Evolutionary conservation across 1,140 invertebrate genomes (phyloP).

Genomic region (Agrilus planipennis): DNA sequence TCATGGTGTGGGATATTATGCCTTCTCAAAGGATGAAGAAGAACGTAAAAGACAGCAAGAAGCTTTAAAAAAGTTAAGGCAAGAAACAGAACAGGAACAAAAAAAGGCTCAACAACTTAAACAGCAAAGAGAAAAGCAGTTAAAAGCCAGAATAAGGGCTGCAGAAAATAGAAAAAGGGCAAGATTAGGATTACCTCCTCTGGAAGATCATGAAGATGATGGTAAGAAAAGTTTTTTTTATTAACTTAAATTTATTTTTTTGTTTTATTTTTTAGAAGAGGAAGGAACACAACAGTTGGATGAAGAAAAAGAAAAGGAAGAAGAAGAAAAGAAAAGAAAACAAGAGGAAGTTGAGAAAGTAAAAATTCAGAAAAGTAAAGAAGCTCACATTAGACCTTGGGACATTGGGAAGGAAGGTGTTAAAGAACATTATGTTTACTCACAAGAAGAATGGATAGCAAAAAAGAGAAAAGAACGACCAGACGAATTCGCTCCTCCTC

Average conservation of each 20-base stretch:
- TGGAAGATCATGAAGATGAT: no score
- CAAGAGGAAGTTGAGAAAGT: slow-evolving; percentile 24
- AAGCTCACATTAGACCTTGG: slow-evolving; percentile 49
- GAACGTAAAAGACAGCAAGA: slow-evolving; percentile 64
- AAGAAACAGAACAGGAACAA: slow-evolving; percentile 59
- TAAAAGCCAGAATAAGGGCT: slow-evolving; percentile 63
- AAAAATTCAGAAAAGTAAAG: slow-evolving; percentile 18
- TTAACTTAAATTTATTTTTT: slow-evolving; percentile 6
- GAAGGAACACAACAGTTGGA: slow-evolving; percentile 36
- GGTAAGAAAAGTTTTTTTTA: slow-evolving; percentile 7
- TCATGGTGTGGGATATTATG: slow-evolving; percentile 82
- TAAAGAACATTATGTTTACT: slow-evolving; percentile 48
- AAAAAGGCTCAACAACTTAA: slow-evolving; percentile 48
- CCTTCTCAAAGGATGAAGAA: slow-evolving; percentile 73
- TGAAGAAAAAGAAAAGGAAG: slow-evolving; percentile 35
- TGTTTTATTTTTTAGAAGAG: slow-evolving; percentile 28
- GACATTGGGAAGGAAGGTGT: slow-evolving; percentile 49
- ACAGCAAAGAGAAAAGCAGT: slow-evolving; percentile 51
- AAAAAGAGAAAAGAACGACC: slow-evolving; percentile 54
- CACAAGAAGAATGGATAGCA: slow-evolving; percentile 69
- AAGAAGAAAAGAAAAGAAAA: slow-evolving; percentile 31
- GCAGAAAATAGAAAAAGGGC: slow-evolving; percentile 65
- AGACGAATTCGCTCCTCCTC: slow-evolving; percentile 54
- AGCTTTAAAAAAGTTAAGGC: slow-evolving; percentile 53
- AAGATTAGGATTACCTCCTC: slow-evolving; percentile 59